These are phyloP conservation scores for Lepus timidus DNA, from an alignment of 2,113 vertebrate species.

Conservation along the genomic window DNA sequence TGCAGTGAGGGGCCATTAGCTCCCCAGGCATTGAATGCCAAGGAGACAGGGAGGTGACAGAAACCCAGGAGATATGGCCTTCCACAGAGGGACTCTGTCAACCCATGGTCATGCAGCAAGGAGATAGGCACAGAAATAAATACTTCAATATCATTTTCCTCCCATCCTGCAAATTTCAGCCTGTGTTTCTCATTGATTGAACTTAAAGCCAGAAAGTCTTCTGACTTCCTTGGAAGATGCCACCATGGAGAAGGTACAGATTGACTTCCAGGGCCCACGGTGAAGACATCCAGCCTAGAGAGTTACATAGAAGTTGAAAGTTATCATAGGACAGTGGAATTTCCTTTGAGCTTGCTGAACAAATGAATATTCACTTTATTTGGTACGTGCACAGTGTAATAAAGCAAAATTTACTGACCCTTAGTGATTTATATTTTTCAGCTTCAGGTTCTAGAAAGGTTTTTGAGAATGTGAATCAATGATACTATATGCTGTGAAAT, in stretches of 20 bases:
- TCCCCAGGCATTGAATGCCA: neutral
- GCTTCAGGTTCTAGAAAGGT: slow-evolving; percentile 3
- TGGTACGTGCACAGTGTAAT: neutral
- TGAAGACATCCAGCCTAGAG: neutral
- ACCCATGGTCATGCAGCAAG: neutral
- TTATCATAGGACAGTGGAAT: neutral
- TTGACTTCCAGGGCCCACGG: neutral
- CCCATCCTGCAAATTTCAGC: neutral
- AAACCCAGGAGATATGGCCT: neutral
- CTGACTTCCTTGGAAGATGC: neutral
- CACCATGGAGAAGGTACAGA: neutral
- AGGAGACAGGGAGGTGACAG: neutral
- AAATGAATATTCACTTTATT: neutral
- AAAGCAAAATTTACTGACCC: neutral
- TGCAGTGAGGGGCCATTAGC: neutral
- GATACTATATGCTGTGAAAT: neutral
- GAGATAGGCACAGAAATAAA: neutral
- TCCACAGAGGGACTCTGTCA: neutral
- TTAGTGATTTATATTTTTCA: neutral
- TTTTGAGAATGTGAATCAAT: slow-evolving; percentile 15
- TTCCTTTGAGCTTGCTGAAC: neutral
- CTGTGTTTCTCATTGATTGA: neutral
- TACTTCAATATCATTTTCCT: neutral
- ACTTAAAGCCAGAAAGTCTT: neutral
- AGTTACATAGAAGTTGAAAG: neutral